Evolutionary conservation across 2,888 invertebrate genomes (phyloP), one percentile per base, ranked within the genome.

Genomic region (Drosophila subsilvestris): DNA sequence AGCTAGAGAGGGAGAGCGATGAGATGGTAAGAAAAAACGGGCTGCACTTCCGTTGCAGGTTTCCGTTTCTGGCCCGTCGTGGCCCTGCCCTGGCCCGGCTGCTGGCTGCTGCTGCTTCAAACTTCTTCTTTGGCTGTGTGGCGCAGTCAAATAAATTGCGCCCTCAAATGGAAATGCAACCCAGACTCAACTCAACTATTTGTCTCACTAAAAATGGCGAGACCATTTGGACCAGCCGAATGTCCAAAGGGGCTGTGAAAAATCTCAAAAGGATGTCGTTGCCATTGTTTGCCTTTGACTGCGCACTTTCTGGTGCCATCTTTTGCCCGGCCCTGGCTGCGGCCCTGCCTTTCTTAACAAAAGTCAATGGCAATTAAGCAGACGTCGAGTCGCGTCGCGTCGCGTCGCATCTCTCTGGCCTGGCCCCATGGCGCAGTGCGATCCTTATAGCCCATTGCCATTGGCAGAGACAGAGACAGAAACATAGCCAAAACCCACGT

Each of bases 341-440:
- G 63, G 53, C 17, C 53, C 53, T 56, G 57, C 51, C 58, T 45
- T 65, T 69, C 83, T 80, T 75, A 83, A 79, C 83, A 83, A 77
- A 83, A 83, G 81, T 81, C 81, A 84, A 76, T 84, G 81, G 85
- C 81, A 81, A 81, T 84, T 81, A 81, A 81, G 81, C 76, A 80
- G 82, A 63, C 74, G 63, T 61, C 63, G 66, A 75, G 72, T 77
- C 71, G 37, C 14, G n/a, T 60, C 50, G 20, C 74, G 59, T 61
- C 63, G 66, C 78, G 72, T 63, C 50, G 20, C 32, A 1, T 32
- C 12, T 32, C 32, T 32, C 32, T 32, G 32, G 32, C 4, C 56
- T 54, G 63, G 49, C 62, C 62, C 48, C 70, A 25, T 76, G 78
- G 58, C 83, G 79, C 79, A 82, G 63, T 76, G 77, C 80, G 58